A percentile compares a stretch with the other conserved stretches of the same genome.
These are phyloP conservation scores for Folsomia candida DNA, from an alignment of 2,888 invertebrate genomes.

Conservation along the genomic window DNA sequence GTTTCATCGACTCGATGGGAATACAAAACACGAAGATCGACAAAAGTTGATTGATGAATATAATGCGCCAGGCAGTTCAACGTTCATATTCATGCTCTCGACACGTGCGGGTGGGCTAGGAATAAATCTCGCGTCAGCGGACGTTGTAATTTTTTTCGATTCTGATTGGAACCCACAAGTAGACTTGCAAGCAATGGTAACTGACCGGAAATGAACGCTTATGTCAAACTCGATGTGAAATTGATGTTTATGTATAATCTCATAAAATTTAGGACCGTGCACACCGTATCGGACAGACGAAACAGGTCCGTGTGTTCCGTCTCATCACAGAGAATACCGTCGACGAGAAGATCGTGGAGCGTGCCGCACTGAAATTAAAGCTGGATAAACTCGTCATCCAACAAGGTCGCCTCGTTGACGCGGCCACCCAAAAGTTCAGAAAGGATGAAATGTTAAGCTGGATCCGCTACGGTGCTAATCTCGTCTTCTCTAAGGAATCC, in stretches of 20 bases:
- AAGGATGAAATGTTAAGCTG: conserved; percentile 36
- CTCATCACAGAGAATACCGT: no score
- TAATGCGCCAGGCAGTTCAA: conserved; percentile 56
- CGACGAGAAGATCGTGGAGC: conserved; percentile 62
- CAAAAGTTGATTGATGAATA: conserved; percentile 58
- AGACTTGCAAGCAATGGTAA: no score
- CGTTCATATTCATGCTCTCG: conserved; percentile 64
- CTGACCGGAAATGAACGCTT: no score
- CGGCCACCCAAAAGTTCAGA: conserved; percentile 2
- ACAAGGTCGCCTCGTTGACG: conserved; percentile 53
- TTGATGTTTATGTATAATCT: no score
- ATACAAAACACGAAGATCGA: conserved; percentile 55
- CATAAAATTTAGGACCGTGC: no score
- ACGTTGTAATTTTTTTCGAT: conserved; percentile 98
- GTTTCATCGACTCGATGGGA: conserved; percentile 64
- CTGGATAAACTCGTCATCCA: conserved; percentile 69
- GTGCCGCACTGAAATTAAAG: conserved; percentile 63
- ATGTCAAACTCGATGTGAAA: no score
- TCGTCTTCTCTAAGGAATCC: conserved; percentile 27
- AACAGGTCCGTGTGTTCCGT: conserved; percentile 66
- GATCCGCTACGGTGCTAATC: conserved; percentile 42
- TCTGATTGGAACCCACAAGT: no score
- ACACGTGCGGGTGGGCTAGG: conserved; percentile 71
- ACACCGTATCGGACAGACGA: conserved; percentile 69
- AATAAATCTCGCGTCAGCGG: conserved; percentile 95